A percentile compares a stretch with the other conserved stretches of the same genome.
phyloP scores from a whole-genome alignment of 2,888 invertebrate genomes.

The Acanthococcus lagerstroemiae region DNA sequence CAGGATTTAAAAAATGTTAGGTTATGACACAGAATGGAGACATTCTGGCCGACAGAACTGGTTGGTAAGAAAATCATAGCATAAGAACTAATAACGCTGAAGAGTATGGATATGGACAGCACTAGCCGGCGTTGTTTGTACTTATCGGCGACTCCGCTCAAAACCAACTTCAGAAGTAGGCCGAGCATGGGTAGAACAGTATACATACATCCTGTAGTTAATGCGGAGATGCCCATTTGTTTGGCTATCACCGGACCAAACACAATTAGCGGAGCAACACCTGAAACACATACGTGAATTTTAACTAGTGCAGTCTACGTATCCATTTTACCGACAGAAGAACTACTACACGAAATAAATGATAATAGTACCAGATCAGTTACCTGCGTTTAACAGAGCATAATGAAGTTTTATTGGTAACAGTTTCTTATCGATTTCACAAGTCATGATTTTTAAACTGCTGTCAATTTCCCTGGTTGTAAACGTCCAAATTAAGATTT shows the following conservation, averaged over 20 bases:
- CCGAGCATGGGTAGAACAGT: slow-evolving; percentile 67
- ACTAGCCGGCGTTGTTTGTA: slow-evolving; percentile 60
- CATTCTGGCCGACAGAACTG: neutral
- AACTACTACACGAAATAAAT: too few relatives aligned
- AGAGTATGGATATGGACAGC: slow-evolving; percentile 43
- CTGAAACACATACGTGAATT: too few relatives aligned
- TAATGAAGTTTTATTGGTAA: slow-evolving; percentile 81
- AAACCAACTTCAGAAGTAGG: slow-evolving; percentile 66
- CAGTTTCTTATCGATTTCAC: slow-evolving; percentile 44
- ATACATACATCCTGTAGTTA: slow-evolving; percentile 67
- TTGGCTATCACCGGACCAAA: slow-evolving; percentile 59
- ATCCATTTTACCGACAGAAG: too few relatives aligned
- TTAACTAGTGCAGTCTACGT: too few relatives aligned
- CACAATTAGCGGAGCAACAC: slow-evolving; percentile 71
- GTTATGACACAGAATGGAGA: neutral
- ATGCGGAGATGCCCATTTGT: slow-evolving; percentile 69
- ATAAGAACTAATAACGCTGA: neutral
- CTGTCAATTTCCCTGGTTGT: too few relatives aligned
- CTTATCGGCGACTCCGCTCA: slow-evolving; percentile 72
- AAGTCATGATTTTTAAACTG: neutral
- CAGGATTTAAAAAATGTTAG: neutral
- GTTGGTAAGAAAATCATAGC: slow-evolving; percentile 7
- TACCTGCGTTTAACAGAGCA: slow-evolving; percentile 80
- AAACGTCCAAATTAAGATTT: too few relatives aligned
- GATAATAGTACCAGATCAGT: too few relatives aligned